Evolutionary conservation across 2,113 vertebrate genomes (phyloP).

Genomic region (Macrotus californicus): DNA sequence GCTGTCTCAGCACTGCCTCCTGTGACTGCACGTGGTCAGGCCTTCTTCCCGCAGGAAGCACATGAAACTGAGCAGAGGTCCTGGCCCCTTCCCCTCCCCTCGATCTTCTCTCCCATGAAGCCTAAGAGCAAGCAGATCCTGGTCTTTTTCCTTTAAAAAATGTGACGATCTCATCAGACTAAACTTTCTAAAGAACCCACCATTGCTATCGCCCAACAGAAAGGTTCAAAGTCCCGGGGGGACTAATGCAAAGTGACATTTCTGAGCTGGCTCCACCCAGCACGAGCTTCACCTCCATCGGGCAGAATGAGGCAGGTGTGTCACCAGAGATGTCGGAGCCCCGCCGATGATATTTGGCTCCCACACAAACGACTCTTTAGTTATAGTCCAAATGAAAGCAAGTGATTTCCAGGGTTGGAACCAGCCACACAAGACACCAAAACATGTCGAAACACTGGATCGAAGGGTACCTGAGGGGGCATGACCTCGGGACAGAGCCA

Average conservation of each 20-base stretch:
- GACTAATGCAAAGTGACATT: not conserved
- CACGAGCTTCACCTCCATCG: accelerated
- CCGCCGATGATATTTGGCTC: not conserved
- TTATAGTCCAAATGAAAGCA: not conserved
- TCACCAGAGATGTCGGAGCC: accelerated
- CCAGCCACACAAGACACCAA: accelerated
- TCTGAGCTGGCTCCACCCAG: not conserved
- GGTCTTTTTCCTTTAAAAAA: not conserved
- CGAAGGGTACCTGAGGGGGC: not conserved
- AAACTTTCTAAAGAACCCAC: not conserved
- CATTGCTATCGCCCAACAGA: not conserved
- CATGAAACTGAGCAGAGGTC: not conserved
- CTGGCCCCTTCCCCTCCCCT: not conserved
- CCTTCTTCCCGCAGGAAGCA: not conserved
- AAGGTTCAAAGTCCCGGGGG: not conserved
- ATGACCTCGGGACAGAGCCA: not conserved
- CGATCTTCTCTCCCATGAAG: not conserved
- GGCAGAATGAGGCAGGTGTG: not conserved
- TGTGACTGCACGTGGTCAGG: slow-evolving; percentile 29
- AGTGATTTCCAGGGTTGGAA: not conserved
- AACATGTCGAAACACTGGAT: not conserved
- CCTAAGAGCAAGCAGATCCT: not conserved
- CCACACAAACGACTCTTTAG: not conserved
- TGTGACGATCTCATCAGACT: not conserved
- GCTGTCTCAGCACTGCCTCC: not conserved